Evolutionary conservation across 2,797 vertebrate species (phyloP), one percentile per base, ranked within the genome.

Genomic region (Champsocephalus gunnari): DNA sequence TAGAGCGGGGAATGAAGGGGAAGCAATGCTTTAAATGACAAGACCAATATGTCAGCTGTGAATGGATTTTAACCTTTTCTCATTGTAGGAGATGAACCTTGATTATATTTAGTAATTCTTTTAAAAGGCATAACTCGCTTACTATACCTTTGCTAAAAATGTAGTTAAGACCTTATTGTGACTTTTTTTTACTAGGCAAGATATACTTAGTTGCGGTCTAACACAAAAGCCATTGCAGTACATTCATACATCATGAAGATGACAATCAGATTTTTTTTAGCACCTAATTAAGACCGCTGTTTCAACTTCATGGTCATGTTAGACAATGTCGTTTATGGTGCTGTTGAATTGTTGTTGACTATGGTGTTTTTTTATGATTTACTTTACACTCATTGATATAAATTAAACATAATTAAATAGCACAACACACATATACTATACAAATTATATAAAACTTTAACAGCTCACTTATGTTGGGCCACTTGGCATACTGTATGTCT

Each of bases 31-130:
- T 73, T 67, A 84, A 79, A 73, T 87, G 87, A 89, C 83, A 87
- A 16, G 0, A 56, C 32, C 53, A 66, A 76, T 88, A 77, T 84
- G 83, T 90, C 82, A 77, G 68, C 81, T 66, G 16, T 50, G 78
- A 90, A 83, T 84, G 48, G 80, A 60, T 81, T 87, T 71, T 64
- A 85, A 87, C 80, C 81, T 86, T 88, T 86, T 71, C 71, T 41
- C 24, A 43, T n/a, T 63, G 64, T 75, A 64, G 47, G 71, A 79
- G 66, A 47, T 87, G 66, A 84, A 80, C 75, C 73, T 44, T 24
- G 14, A 66, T 55, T 43, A 38, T 81, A 73, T 69, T 78, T 48
- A 53, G n/a, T 55, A 19, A 71, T 66, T 81, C 3, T 49, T 61
- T 63, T 54, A 12, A 72, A 66, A 57, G 28, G 14, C 51, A 79